phyloP scores from a whole-genome alignment of 2,888 invertebrate species.

The Andrena dorsata region DNA sequence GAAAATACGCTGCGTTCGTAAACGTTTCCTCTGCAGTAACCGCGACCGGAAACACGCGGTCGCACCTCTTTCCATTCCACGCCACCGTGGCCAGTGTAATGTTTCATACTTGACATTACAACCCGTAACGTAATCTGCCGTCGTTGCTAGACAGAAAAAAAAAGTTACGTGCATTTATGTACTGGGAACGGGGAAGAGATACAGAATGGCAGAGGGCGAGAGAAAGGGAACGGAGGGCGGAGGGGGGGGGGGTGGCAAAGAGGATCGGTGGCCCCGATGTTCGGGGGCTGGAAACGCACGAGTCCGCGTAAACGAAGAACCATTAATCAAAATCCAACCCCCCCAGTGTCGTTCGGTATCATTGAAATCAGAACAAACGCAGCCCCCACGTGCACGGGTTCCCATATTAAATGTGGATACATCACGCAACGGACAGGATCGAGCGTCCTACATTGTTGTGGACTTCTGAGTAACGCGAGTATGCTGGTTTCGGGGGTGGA shows the following conservation, averaged over 20 bases:
- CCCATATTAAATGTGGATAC: conserved; percentile 74
- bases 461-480: conserved; percentile 26
- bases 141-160: conserved; percentile 22
- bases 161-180: background rate
- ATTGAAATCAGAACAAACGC: conserved; percentile 74
- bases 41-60: conserved; percentile 55
- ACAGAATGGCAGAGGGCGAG: background rate
- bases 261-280: conserved; percentile 13
- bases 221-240: background rate
- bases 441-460: conserved; percentile 40
- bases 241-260: background rate
- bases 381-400: conserved; percentile 64
- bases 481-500: background rate
- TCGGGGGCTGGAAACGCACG: conserved; percentile 57
- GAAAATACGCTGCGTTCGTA: conserved; percentile 12
- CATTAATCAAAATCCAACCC: conserved; percentile 73
- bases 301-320: conserved; percentile 67
- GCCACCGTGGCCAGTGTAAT: conserved; percentile 56
- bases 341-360: conserved; percentile 70
- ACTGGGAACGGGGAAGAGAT: no score
- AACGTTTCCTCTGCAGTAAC: conserved; percentile 29
- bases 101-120: conserved; percentile 72
- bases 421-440: conserved; percentile 70
- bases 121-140: conserved; percentile 66
- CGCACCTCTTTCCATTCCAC: conserved; percentile 47